Evolutionary conservation across 2,113 vertebrate genomes (phyloP).

Genomic region (Galemys pyrenaicus): DNA sequence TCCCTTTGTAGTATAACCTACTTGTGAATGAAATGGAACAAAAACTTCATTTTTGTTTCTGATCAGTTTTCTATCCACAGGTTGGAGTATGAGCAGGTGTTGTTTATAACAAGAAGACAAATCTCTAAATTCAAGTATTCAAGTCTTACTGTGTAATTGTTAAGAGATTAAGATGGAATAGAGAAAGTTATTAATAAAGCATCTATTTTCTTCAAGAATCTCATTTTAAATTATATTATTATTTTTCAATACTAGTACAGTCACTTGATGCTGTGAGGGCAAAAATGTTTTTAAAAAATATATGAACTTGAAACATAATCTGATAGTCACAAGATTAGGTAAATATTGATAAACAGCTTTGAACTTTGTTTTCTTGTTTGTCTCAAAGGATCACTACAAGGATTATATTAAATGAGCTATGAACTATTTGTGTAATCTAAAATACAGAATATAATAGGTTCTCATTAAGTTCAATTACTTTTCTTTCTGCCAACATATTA

Average conservation of each 20-base stretch:
- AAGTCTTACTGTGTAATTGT: not conserved
- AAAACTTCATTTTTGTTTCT: not conserved
- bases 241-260: not conserved
- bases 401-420: not conserved
- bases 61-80: too few species aligned
- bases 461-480: not conserved
- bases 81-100: not conserved
- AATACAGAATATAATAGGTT: not conserved
- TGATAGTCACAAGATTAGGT: not conserved
- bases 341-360: not conserved
- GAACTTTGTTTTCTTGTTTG: not conserved
- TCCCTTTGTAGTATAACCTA: not conserved
- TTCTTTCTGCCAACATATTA: not conserved
- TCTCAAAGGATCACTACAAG: not conserved
- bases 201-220: not conserved
- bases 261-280: not conserved
- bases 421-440: not conserved
- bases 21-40: not conserved
- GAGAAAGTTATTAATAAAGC: not conserved
- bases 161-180: not conserved
- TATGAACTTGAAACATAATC: not conserved
- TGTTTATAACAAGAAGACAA: not conserved
- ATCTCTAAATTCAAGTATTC: not conserved
- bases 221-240: not conserved
- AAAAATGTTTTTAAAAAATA: not conserved